Evolutionary conservation across 2,113 vertebrate genomes (phyloP).

Genomic region (Ailuropoda melanoleuca): DNA sequence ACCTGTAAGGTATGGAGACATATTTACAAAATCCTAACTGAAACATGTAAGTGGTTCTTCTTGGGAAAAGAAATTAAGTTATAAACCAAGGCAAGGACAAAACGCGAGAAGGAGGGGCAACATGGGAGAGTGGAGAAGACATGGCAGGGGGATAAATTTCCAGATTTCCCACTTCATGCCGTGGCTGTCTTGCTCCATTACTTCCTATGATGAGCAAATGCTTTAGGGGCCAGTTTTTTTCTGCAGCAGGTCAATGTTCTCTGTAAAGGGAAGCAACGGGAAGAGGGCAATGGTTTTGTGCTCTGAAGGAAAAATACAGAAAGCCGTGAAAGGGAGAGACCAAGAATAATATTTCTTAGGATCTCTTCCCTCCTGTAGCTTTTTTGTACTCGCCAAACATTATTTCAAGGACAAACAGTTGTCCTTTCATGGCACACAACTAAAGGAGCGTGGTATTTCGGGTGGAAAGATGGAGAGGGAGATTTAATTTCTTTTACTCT

Average conservation of each 20-base stretch:
- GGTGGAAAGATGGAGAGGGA: not conserved
- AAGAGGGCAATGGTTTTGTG: slow-evolving; percentile 62
- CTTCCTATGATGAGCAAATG: slow-evolving; percentile 58
- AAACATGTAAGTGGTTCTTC: slow-evolving; percentile 6
- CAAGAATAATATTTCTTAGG: slow-evolving; percentile 51
- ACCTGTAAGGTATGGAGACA: not conserved
- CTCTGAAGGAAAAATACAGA: slow-evolving; percentile 52
- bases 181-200: slow-evolving; percentile 62
- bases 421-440: slow-evolving; percentile 34
- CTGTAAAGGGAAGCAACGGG: slow-evolving; percentile 67
- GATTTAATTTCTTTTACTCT: slow-evolving; percentile 39
- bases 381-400: slow-evolving; percentile 59
- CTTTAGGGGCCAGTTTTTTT: slow-evolving; percentile 7
- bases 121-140: not conserved
- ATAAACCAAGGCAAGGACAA: not conserved
- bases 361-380: slow-evolving; percentile 45
- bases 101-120: not conserved
- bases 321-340: slow-evolving; percentile 36
- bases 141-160: not conserved
- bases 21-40: not conserved
- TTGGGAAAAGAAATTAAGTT: not conserved
- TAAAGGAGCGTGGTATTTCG: not conserved
- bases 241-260: slow-evolving; percentile 68
- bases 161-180: slow-evolving; percentile 29
- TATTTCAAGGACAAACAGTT: slow-evolving; percentile 66